Conservation (phyloP, 2,797 vertebrate genomes). For the Geotrypetes seraphini region DNA sequence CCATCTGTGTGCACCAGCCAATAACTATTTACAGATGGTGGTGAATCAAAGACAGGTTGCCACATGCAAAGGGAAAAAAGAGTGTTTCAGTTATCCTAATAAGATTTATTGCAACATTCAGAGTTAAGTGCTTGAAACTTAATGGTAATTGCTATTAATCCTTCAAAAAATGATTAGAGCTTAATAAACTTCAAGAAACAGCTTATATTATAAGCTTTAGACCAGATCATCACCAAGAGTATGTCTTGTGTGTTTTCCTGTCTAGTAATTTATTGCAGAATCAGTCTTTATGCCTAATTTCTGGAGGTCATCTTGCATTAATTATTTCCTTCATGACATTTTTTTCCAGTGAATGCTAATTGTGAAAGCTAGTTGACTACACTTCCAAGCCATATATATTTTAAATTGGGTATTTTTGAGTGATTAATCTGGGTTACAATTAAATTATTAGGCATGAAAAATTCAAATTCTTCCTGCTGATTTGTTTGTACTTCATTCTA, state of each 20-base stretch:
- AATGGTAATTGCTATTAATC: conserved; percentile 89
- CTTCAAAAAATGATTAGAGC: conserved; percentile 69
- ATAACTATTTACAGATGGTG: conserved; percentile 95
- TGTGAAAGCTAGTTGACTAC: conserved; percentile 32
- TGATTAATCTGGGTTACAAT: no score
- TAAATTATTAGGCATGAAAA: not conserved
- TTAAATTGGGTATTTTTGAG: no score
- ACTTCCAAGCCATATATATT: conserved; percentile 49
- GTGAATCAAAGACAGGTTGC: conserved; percentile 89
- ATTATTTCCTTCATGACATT: conserved; percentile 18
- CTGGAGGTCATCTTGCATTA: conserved; percentile 31
- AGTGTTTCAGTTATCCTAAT: conserved; percentile 91
- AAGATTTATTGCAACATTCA: conserved; percentile 88
- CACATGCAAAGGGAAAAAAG: conserved; percentile 73
- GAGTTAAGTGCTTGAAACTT: conserved; percentile 81
- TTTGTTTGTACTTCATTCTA: not conserved
- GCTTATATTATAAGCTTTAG: conserved; percentile 41
- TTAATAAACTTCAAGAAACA: conserved; percentile 48
- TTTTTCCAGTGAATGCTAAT: not conserved
- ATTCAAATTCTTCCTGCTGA: not conserved
- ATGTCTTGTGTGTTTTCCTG: conserved; percentile 22
- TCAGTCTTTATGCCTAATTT: conserved; percentile 2
- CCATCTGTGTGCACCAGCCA: conserved; percentile 88
- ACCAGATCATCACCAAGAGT: conserved; percentile 35
- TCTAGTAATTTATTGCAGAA: conserved; percentile 17